A percentile compares a stretch with the other conserved stretches of the same genome.
Conservation (phyloP, 2,888 invertebrate species). For the Byasa hedistus region DNA sequence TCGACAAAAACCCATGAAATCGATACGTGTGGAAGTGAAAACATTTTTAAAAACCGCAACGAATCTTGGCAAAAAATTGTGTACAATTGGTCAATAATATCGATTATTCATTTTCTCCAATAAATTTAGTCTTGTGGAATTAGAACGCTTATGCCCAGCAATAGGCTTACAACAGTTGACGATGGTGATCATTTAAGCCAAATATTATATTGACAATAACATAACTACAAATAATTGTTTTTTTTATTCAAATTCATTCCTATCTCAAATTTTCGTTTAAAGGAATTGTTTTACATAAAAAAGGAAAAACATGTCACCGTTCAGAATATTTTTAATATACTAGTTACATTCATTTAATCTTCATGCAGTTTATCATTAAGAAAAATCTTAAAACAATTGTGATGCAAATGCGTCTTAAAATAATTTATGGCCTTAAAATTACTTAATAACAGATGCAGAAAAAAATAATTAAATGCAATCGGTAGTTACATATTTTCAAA, state of each 20-base stretch:
- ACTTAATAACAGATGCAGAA: not conserved
- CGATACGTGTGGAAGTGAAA: slow-evolving; percentile 8
- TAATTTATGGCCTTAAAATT: slow-evolving; percentile 1
- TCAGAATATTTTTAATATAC: too few relatives aligned
- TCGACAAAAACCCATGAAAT: slow-evolving; percentile 8
- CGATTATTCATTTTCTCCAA: slow-evolving; percentile 7
- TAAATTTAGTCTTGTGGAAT: not conserved
- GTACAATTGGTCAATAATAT: slow-evolving; percentile 10
- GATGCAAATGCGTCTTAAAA: not conserved
- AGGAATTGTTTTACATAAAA: too few relatives aligned
- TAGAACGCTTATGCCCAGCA: not conserved
- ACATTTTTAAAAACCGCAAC: slow-evolving; percentile 8
- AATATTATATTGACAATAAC: too few relatives aligned
- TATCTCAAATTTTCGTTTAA: too few relatives aligned
- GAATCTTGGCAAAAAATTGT: slow-evolving; percentile 1
- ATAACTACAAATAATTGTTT: too few relatives aligned
- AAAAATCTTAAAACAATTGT: not conserved
- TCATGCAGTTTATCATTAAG: not conserved
- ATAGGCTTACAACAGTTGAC: too few relatives aligned
- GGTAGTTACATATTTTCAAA: slow-evolving; percentile 22
- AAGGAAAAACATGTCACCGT: too few relatives aligned
- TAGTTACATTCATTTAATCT: not conserved
- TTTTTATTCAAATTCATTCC: too few relatives aligned
- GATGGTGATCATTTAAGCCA: too few relatives aligned
- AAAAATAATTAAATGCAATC: slow-evolving; percentile 19